A percentile compares a stretch with the other conserved stretches of the same genome.
These are phyloP conservation scores for Noctua comes DNA, from an alignment of 2,888 invertebrate genomes.

Conservation along the genomic window DNA sequence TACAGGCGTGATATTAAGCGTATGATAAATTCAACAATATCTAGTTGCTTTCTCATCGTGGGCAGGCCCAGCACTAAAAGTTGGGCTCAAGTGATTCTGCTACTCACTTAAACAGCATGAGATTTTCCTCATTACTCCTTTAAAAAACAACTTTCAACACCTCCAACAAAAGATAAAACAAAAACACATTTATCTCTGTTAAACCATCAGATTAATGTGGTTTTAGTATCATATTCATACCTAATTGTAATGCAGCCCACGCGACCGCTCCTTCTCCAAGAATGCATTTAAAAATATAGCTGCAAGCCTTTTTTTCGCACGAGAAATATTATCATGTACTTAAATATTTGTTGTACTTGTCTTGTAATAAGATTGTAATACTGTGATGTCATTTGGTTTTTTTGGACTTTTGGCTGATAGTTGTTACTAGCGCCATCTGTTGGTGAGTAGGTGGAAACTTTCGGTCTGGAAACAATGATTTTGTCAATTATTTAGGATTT, in stretches of 20 bases:
- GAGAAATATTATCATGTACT: conserved; percentile 78
- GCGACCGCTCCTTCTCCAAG: conserved; percentile 78
- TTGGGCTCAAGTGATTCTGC: background rate
- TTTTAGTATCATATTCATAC: conserved; percentile 68
- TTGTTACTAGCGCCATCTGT: conserved; percentile 77
- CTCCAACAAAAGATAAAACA: conserved; percentile 48
- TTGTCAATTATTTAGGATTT: background rate
- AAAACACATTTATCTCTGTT: conserved; percentile 66
- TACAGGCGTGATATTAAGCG: background rate
- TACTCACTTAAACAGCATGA: background rate
- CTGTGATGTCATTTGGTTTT: conserved; percentile 73
- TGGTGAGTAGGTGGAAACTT: conserved; percentile 70
- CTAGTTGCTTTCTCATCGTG: background rate
- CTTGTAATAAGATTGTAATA: conserved; percentile 64
- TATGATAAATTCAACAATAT: background rate
- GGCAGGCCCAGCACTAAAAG: background rate
- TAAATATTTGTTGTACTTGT: conserved; percentile 76
- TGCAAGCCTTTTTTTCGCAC: conserved; percentile 80
- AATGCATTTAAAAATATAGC: conserved; percentile 84
- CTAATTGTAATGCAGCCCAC: conserved; percentile 85
- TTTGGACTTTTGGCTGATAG: background rate
- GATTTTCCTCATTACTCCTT: background rate
- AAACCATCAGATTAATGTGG: conserved; percentile 72
- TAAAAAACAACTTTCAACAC: conserved; percentile 40
- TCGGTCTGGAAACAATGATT: background rate